A percentile compares a stretch with the other conserved stretches of the same genome.
These are phyloP conservation scores for Sinohyriopsis cumingii DNA, from an alignment of 2,888 invertebrate genomes.

Conservation along the genomic window DNA sequence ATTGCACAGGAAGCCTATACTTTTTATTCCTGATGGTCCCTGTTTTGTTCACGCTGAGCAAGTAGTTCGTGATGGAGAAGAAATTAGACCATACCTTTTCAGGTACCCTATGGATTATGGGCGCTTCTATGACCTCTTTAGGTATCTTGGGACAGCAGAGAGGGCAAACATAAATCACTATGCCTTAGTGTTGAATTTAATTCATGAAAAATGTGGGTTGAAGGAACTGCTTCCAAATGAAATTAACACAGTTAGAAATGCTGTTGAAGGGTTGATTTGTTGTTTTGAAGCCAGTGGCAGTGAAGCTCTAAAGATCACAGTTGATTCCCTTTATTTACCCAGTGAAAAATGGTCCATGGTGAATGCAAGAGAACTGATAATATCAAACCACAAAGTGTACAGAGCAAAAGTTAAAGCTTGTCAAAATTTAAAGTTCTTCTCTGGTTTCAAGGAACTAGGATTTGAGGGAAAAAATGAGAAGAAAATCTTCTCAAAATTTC, in stretches of 20 bases:
- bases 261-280: constrained; percentile 1
- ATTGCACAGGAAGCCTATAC: constrained; percentile 4
- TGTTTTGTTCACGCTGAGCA: constrained; percentile 3
- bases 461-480: neutral
- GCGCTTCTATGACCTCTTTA: constrained; percentile 20
- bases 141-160: constrained; percentile 16
- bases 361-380: constrained; percentile 1
- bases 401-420: neutral
- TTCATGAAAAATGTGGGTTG: neutral
- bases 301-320: neutral
- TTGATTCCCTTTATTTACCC: constrained; percentile 6
- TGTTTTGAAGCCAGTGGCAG: neutral
- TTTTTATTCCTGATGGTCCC: constrained; percentile 9
- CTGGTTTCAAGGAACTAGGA: neutral
- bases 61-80: constrained; percentile 9
- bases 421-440: neutral
- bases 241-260: neutral
- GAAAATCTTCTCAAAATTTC: constrained; percentile 1
- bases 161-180: constrained; percentile 2
- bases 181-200: constrained; percentile 7
- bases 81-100: constrained; percentile 28
- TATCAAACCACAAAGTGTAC: neutral
- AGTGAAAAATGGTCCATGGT: constrained; percentile 5
- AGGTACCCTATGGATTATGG: constrained; percentile 19
- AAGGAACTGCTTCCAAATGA: constrained; percentile 4